Percentiles rank a stretch among this genome's conserved stretches.
Evolutionary conservation across 1,140 invertebrate genomes (phyloP).

Genomic region (Oryctes rhinoceros): DNA sequence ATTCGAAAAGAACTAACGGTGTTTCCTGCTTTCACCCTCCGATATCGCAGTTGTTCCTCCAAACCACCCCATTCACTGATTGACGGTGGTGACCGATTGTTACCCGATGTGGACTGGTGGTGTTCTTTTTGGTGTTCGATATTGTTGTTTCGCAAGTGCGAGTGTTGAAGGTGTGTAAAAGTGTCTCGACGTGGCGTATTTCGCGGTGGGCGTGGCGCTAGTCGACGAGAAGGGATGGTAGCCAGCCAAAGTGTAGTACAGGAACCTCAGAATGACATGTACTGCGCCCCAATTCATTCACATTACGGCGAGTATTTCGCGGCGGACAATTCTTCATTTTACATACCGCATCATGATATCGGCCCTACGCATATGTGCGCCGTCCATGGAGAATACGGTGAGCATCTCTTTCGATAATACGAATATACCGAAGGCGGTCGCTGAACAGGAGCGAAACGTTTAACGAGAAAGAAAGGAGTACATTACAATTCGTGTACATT

Average conservation of each 20-base stretch:
- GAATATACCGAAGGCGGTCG: neutral
- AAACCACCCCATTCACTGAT: slow-evolving; percentile 4
- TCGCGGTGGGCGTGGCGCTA: slow-evolving; percentile 45
- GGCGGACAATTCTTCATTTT: slow-evolving; percentile 49
- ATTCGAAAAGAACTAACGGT: neutral
- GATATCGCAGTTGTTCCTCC: neutral
- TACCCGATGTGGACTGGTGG: slow-evolving; percentile 21
- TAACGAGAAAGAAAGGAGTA: neutral
- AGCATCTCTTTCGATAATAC: slow-evolving; percentile 42
- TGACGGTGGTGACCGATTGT: neutral
- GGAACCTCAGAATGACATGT: slow-evolving; percentile 57
- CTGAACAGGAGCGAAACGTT: neutral
- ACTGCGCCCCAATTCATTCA: slow-evolving; percentile 53
- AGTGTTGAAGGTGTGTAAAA: slow-evolving; percentile 45
- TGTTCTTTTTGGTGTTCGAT: slow-evolving; percentile 13
- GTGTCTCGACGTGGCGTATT: slow-evolving; percentile 49
- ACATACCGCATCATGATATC: slow-evolving; percentile 49
- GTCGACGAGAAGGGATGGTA: slow-evolving; percentile 56
- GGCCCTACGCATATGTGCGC: slow-evolving; percentile 51
- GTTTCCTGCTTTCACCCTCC: neutral
- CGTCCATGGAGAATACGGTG: slow-evolving; percentile 58
- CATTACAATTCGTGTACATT: too few species aligned
- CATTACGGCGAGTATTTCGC: slow-evolving; percentile 59
- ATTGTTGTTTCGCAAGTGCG: slow-evolving; percentile 31
- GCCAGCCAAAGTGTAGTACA: slow-evolving; percentile 58